Evolutionary conservation across 2,113 vertebrate species (phyloP), one percentile per base, ranked within the genome.

Genomic region (Xiphorhynchus elegans): DNA sequence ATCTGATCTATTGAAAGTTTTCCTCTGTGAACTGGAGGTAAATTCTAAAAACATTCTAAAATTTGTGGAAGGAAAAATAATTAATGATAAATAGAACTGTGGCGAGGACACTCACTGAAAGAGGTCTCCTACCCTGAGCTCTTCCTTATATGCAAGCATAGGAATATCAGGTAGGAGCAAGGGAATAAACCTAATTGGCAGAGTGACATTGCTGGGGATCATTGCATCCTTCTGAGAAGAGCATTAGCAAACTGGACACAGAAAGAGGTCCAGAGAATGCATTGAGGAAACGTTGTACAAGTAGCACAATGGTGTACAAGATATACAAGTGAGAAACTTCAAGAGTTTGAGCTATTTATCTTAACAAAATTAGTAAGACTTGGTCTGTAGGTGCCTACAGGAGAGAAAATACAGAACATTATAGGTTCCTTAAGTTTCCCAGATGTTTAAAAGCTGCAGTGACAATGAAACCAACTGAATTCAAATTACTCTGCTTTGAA

Each of bases 141-240:
- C 4, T 42, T 90, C 18, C 9, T 82, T 55, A 25, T 5, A 19
- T 28, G 4, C 13, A 35, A 52, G 3, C 0, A 1, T 3, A 37
- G 29, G 53, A 49, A 1, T 39, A 47, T 24, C 50, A 83, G 39
- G 24, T 4, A 58, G 9, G 17, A 93, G 20, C 25, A 83, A 85
- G 18, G 58, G 2, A 10, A 76, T 42, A 80, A 68, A 63, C 17
- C 13, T 42, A 28, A 40, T 7, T 3, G 9, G 44, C 20, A 53
- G 4, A 9, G 17, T 68, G 62, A 8, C 39, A 14, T 8, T 74
- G 16, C 56, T 78, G 66, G 39, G 13, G 8, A 23, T 70, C 10
- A 6, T 13, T 75, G 39, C 17, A 58, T 47, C 39, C 28, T 3
- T 40, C 18, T 75, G 28, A 39, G 35, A 72, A 70, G 8, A 79